Evolutionary conservation across 1,140 invertebrate genomes (phyloP).

Genomic region (Stegodyphus dumicola): DNA sequence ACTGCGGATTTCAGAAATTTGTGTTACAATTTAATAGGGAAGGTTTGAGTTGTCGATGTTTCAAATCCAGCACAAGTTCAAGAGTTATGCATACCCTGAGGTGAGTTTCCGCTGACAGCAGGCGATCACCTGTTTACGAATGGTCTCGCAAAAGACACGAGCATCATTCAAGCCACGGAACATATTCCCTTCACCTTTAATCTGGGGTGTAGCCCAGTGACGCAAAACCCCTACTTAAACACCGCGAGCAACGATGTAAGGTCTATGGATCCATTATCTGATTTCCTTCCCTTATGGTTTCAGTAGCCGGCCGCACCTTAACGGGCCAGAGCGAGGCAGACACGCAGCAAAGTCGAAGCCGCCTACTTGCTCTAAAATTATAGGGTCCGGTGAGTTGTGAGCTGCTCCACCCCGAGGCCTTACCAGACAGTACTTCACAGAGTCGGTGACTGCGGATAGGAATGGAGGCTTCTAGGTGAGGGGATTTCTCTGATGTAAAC

Average conservation of each 20-base stretch:
- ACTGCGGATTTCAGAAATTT: too few species aligned
- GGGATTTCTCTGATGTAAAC: too few species aligned
- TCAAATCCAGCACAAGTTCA: too few species aligned
- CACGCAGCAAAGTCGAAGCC: constrained; percentile 7
- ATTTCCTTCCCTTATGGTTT: constrained; percentile 19
- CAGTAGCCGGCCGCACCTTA: constrained; percentile 38
- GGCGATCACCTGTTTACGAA: constrained; percentile 22
- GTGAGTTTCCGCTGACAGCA: background rate
- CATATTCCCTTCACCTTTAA: background rate
- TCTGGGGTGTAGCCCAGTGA: background rate
- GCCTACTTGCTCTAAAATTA: constrained; percentile 33
- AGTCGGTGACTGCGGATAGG: background rate
- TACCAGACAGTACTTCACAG: constrained; percentile 19
- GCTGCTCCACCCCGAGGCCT: constrained; percentile 21
- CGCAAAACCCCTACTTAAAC: constrained; percentile 37
- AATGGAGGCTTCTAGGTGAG: too few species aligned
- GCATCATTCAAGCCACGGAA: background rate
- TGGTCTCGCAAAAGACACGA: background rate
- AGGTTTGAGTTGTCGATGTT: too few species aligned
- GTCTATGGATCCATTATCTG: constrained; percentile 23
- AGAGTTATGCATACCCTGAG: too few species aligned
- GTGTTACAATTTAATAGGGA: too few species aligned
- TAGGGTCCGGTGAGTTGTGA: constrained; percentile 12
- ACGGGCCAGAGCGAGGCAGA: background rate
- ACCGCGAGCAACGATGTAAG: background rate